Evolutionary conservation across 2,888 invertebrate species (phyloP).

Genomic region (Helicoverpa assulta): DNA sequence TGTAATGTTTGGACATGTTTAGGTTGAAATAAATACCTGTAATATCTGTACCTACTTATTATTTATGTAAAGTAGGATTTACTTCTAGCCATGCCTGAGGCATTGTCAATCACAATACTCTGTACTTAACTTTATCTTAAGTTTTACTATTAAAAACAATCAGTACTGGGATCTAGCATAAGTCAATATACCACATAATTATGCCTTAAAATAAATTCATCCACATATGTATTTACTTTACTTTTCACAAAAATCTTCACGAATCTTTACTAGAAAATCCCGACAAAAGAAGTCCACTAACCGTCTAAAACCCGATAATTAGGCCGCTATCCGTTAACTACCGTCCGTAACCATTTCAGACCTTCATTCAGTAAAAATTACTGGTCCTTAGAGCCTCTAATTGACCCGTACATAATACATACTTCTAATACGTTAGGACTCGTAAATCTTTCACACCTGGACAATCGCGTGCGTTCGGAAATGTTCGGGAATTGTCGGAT

Average conservation of each 20-base stretch:
- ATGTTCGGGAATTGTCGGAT: constrained; percentile 42
- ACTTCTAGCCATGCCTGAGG: too few relatives aligned
- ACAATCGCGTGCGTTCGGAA: constrained; percentile 53
- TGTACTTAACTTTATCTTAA: too few relatives aligned
- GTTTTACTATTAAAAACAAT: neutral
- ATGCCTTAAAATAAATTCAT: neutral
- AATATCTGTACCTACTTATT: neutral
- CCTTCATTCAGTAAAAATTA: constrained; percentile 45
- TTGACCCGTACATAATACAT: constrained; percentile 61
- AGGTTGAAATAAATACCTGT: neutral
- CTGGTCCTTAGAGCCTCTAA: constrained; percentile 50
- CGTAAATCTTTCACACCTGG: constrained; percentile 67
- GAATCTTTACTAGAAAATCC: neutral
- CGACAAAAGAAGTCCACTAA: neutral
- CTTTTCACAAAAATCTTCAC: too few relatives aligned
- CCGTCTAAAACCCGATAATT: constrained; percentile 37
- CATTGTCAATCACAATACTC: too few relatives aligned
- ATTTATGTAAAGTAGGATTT: too few relatives aligned
- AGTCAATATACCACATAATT: neutral
- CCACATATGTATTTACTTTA: neutral
- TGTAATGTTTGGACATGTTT: neutral
- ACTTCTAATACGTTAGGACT: constrained; percentile 42
- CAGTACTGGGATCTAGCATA: too few relatives aligned
- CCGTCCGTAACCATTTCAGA: constrained; percentile 23
- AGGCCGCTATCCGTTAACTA: constrained; percentile 27